A percentile compares a stretch with the other conserved stretches of the same genome.
Evolutionary conservation across 2,888 invertebrate genomes (phyloP).

Genomic region (Metellina segmentata): DNA sequence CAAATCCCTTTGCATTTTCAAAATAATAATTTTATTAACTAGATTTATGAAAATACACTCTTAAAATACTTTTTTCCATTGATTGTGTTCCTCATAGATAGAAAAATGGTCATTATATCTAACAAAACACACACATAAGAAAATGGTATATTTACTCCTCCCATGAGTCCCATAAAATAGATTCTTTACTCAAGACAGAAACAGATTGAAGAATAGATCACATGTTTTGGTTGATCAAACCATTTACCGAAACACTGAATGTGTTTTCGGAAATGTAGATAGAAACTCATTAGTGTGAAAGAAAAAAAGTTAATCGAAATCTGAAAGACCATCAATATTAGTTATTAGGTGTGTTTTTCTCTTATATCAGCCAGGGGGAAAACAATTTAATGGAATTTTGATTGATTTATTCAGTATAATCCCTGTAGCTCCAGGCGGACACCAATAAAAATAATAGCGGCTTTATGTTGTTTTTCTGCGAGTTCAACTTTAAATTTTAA

Average conservation of each 20-base stretch:
- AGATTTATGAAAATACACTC: too few species aligned
- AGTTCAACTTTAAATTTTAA: too few species aligned
- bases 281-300: neutral
- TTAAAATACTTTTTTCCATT: too few species aligned
- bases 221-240: neutral
- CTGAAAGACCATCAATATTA: conserved; percentile 46
- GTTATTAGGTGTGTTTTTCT: conserved; percentile 39
- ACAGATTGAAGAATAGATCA: neutral
- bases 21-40: too few species aligned
- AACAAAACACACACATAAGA: neutral
- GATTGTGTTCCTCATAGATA: too few species aligned
- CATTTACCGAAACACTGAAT: conserved; percentile 17
- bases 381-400: conserved; percentile 48
- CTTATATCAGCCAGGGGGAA: conserved; percentile 7
- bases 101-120: too few species aligned
- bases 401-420: conserved; percentile 15
- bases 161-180: too few species aligned
- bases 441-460: neutral
- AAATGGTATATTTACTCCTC: neutral
- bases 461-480: too few species aligned
- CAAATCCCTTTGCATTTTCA: too few species aligned
- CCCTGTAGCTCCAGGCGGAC: neutral
- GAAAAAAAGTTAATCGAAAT: conserved; percentile 48
- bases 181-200: neutral
- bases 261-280: neutral